phyloP scores from a whole-genome alignment of 2,113 vertebrate species.

The Gallinago jamesoni region DNA sequence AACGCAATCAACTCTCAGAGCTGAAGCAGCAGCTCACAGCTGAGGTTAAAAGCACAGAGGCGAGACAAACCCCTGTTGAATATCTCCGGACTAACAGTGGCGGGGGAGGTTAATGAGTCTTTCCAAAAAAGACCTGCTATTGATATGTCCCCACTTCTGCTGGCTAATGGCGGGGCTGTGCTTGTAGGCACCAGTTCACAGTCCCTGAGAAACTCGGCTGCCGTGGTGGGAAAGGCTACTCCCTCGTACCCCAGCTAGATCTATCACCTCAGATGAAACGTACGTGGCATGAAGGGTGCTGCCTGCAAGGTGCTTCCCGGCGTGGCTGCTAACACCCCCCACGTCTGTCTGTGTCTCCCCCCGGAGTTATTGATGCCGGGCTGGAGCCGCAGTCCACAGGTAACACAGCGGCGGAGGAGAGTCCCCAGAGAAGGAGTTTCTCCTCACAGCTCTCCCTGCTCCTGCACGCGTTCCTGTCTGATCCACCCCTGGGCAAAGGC shows the following conservation, averaged over 20 bases:
- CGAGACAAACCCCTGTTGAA: rapidly evolving
- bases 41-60: neutral
- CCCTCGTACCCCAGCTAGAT: neutral
- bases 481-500: neutral
- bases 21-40: neutral
- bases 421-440: neutral
- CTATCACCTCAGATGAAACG: neutral
- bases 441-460: neutral
- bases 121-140: neutral
- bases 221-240: neutral
- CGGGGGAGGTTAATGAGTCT: neutral
- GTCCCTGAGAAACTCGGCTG: neutral
- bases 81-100: neutral
- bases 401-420: neutral
- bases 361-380: rapidly evolving
- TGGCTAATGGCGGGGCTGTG: neutral
- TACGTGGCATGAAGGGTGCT: neutral
- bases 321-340: neutral
- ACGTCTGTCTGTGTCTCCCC: neutral
- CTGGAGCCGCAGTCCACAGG: neutral
- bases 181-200: neutral
- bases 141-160: neutral
- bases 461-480: rapidly evolving
- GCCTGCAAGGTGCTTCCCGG: neutral
- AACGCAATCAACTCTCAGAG: neutral